Evolutionary conservation across 2,888 invertebrate species (phyloP).

Genomic region (Harpalus rufipes): DNA sequence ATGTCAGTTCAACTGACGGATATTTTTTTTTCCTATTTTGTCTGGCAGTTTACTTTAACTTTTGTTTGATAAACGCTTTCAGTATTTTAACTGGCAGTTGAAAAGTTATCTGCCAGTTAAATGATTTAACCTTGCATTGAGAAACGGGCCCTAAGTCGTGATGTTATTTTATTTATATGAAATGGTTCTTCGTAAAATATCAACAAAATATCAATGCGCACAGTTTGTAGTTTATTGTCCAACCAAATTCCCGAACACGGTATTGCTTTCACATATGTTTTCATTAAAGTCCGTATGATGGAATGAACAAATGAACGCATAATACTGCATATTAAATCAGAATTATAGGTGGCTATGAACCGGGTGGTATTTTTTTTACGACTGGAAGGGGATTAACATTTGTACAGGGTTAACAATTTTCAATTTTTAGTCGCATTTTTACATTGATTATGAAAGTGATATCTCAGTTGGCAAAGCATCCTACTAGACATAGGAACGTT

Average conservation of each 20-base stretch:
- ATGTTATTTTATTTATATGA: too few species aligned
- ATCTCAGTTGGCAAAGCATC: too few species aligned
- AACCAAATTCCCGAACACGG: constrained; percentile 37
- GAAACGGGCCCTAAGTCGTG: too few species aligned
- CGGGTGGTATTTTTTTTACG: constrained; percentile 51
- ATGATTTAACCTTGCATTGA: too few species aligned
- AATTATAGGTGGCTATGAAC: constrained; percentile 32
- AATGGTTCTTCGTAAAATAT: background rate
- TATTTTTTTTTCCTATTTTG: too few species aligned
- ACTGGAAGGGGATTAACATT: constrained; percentile 13
- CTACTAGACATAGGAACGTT: too few species aligned
- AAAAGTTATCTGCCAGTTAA: too few species aligned
- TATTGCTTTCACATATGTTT: constrained; percentile 66
- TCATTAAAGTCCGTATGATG: constrained; percentile 56
- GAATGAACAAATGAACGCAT: constrained; percentile 31
- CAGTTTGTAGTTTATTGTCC: constrained; percentile 27
- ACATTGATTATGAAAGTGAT: background rate
- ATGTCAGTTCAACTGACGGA: too few species aligned
- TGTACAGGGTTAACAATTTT: background rate
- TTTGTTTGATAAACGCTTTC: too few species aligned
- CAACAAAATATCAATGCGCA: background rate
- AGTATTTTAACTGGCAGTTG: too few species aligned
- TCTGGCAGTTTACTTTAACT: too few species aligned
- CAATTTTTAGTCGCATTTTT: background rate
- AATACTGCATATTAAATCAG: constrained; percentile 53